These are phyloP conservation scores for Melolontha melolontha DNA, from an alignment of 2,888 invertebrate genomes.

Conservation along the genomic window DNA sequence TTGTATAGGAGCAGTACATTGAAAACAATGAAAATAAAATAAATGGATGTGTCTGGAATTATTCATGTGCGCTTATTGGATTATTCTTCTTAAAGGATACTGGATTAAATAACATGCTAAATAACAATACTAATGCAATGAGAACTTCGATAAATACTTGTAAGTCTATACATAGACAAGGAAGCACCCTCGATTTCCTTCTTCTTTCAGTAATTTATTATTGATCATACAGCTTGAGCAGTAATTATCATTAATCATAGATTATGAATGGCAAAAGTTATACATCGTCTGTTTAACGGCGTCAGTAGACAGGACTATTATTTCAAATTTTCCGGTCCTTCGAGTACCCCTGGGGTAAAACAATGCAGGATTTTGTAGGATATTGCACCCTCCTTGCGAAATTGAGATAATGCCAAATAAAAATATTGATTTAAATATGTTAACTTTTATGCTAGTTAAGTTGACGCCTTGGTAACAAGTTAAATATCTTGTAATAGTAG, in stretches of 20 bases:
- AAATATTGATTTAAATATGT: too few relatives aligned
- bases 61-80: too few relatives aligned
- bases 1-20: too few relatives aligned
- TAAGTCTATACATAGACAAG: conserved; percentile 29
- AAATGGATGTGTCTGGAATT: too few relatives aligned
- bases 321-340: conserved; percentile 57
- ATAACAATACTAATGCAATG: not conserved
- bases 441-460: too few relatives aligned
- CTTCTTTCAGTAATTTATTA: conserved; percentile 59
- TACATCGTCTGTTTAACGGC: conserved; percentile 57
- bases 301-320: conserved; percentile 42
- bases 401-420: too few relatives aligned
- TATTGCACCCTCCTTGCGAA: conserved; percentile 13
- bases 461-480: too few relatives aligned
- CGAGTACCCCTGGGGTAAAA: conserved; percentile 3
- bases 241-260: conserved; percentile 65
- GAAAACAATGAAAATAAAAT: too few relatives aligned
- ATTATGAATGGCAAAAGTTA: conserved; percentile 65
- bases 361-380: conserved; percentile 14
- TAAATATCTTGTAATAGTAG: too few relatives aligned
- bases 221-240: conserved; percentile 59
- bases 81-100: too few relatives aligned
- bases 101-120: not conserved
- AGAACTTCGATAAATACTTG: conserved; percentile 30
- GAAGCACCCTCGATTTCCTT: conserved; percentile 45